A percentile compares a stretch with the other conserved stretches of the same genome.
Conservation (phyloP, 1,140 invertebrate genomes). For the Calliphora vicina region DNA sequence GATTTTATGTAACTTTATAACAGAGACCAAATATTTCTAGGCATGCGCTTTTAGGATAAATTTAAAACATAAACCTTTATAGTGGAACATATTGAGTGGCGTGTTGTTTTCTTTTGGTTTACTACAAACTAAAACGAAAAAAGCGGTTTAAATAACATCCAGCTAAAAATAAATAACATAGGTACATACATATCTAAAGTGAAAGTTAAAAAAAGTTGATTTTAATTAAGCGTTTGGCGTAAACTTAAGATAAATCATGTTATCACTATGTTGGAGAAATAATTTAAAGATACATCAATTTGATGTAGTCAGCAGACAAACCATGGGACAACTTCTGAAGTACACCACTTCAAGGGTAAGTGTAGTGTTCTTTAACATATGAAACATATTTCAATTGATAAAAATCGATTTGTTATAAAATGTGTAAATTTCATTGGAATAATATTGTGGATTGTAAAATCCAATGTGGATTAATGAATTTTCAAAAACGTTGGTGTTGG, state of each 20-base stretch:
- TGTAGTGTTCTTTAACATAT: neutral
- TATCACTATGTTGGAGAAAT: constrained; percentile 10
- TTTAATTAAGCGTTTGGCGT: neutral
- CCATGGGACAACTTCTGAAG: neutral
- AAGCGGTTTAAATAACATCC: neutral
- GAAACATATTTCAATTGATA: neutral
- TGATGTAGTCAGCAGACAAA: neutral
- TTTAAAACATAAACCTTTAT: neutral
- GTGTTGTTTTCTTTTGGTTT: neutral
- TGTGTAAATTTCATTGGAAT: neutral
- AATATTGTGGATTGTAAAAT: neutral
- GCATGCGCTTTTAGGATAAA: neutral
- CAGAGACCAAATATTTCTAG: neutral
- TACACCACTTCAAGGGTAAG: neutral
- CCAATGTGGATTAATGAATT: neutral
- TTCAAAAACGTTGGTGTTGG: too few relatives aligned
- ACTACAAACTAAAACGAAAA: neutral
- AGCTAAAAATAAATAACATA: neutral
- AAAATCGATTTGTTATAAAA: neutral
- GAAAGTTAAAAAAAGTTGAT: neutral
- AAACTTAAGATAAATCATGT: neutral
- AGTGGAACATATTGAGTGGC: neutral
- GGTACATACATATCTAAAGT: neutral
- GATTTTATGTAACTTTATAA: neutral
- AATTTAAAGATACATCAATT: neutral